phyloP scores from a whole-genome alignment of 2,797 vertebrate genomes.

The Sebastes minor region DNA sequence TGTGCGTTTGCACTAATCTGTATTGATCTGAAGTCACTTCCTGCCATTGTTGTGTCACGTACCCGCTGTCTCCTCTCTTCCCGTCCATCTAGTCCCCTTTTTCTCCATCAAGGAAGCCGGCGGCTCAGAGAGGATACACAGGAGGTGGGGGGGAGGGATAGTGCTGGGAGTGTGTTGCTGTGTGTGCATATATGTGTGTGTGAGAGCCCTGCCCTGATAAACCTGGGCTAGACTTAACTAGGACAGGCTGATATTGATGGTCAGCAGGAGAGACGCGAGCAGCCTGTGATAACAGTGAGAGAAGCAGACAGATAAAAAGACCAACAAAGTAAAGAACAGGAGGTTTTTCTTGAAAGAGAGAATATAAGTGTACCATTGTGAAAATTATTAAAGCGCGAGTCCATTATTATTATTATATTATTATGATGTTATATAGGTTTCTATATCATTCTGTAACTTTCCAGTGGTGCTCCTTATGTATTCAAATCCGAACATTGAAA shows the following conservation, averaged over 20 bases:
- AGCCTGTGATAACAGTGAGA: constrained; percentile 28
- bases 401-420: too few relatives aligned
- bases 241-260: constrained; percentile 25
- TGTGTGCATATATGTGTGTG: background rate
- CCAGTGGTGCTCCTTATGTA: background rate
- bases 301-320: background rate
- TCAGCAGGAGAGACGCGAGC: constrained; percentile 14
- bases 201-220: constrained; percentile 50
- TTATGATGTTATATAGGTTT: background rate
- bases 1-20: constrained; percentile 71
- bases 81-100: constrained; percentile 70
- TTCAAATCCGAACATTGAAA: background rate
- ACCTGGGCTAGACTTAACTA: constrained; percentile 4
- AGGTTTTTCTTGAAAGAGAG: background rate
- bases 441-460: background rate
- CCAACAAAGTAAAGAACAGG: background rate
- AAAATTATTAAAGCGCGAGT: background rate
- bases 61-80: constrained; percentile 82
- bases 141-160: background rate
- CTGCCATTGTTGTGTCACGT: constrained; percentile 83
- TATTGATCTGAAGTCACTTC: constrained; percentile 79
- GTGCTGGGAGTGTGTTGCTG: background rate
- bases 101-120: constrained; percentile 68
- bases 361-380: background rate
- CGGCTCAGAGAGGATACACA: constrained; percentile 64